Evolutionary conservation across 2,888 invertebrate species (phyloP).

Genomic region (Dilophus febrilis): DNA sequence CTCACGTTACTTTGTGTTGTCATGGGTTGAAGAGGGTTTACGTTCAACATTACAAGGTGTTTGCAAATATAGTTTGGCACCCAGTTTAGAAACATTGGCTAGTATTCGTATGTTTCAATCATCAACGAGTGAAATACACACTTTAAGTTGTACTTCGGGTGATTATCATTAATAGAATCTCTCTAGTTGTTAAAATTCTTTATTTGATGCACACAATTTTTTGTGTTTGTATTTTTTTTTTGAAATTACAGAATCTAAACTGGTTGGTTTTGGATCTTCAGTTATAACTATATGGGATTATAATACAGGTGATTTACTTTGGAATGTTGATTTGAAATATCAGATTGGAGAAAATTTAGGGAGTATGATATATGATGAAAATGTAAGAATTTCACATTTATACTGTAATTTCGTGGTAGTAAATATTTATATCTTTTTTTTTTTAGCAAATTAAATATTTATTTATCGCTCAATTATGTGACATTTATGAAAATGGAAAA

Average conservation of each 20-base stretch:
- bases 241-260: constrained; percentile 2
- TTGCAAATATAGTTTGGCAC: constrained; percentile 5
- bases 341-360: constrained; percentile 2
- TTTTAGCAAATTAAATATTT: constrained; percentile 1
- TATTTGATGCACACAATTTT: not conserved
- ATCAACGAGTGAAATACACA: not conserved
- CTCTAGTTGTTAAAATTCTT: no score
- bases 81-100: constrained; percentile 4
- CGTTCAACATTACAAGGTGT: not conserved
- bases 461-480: constrained; percentile 1
- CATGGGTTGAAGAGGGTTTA: not conserved
- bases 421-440: no score
- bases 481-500: not conserved
- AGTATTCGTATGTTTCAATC: constrained; percentile 5
- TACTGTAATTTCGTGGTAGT: no score
- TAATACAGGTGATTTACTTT: constrained; percentile 4
- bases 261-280: constrained; percentile 1
- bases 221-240: not conserved
- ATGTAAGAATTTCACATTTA: no score
- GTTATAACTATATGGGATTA: constrained; percentile 4
- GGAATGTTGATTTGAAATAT: constrained; percentile 2
- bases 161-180: no score
- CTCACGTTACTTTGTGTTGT: constrained; percentile 4
- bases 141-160: no score
- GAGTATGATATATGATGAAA: no score